Evolutionary conservation across 2,113 vertebrate genomes (phyloP).

Genomic region (Forbesichthys papilliferus): DNA sequence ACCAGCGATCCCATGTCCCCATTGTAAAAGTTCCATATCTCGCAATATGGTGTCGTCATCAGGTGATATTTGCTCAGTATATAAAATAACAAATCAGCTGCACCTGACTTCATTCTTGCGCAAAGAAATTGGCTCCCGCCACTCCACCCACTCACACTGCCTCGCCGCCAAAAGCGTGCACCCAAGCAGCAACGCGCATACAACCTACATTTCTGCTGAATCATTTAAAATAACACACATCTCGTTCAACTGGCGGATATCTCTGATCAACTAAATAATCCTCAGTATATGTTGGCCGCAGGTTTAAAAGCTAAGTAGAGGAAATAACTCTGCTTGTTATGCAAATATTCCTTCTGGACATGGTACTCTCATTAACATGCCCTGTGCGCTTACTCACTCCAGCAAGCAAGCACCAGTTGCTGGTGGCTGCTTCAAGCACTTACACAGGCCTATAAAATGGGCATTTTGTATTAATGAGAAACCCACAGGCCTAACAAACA

Average conservation of each 20-base stretch:
- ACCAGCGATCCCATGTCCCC: too few species aligned
- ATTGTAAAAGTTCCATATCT: neutral
- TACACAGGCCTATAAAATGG: neutral
- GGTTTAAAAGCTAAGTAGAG: slow-evolving; percentile 10
- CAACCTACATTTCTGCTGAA: slow-evolving; percentile 39
- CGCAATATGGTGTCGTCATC: neutral
- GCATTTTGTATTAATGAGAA: too few species aligned
- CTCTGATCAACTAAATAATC: neutral
- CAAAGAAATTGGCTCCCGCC: neutral
- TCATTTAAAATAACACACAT: slow-evolving; percentile 41
- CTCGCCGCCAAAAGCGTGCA: neutral
- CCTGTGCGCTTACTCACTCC: neutral
- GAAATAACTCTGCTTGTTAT: slow-evolving; percentile 34
- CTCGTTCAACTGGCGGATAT: slow-evolving; percentile 7
- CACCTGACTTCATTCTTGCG: neutral
- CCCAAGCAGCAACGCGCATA: neutral
- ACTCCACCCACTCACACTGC: neutral
- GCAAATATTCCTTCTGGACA: slow-evolving; percentile 25
- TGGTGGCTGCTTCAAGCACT: slow-evolving; percentile 2
- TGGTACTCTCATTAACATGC: neutral
- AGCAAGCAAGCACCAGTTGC: neutral
- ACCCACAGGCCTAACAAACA: too few species aligned
- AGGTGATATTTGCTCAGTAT: neutral
- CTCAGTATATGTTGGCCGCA: slow-evolving; percentile 15
- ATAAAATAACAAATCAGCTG: neutral